phyloP scores from a whole-genome alignment of 2,888 invertebrate species.

The Galerucella nymphaeae region DNA sequence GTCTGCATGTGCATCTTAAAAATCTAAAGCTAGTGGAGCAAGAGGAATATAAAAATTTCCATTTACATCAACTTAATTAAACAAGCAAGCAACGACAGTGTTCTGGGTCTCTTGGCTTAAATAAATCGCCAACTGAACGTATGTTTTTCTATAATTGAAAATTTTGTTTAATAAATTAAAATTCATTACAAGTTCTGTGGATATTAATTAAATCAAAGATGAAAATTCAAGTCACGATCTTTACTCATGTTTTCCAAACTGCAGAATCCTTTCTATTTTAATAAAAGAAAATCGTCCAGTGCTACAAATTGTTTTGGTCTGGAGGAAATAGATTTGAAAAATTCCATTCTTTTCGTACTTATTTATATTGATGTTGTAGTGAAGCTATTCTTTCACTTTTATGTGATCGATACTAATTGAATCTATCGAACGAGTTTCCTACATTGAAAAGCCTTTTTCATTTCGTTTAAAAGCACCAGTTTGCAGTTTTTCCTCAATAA shows the following conservation, averaged over 20 bases:
- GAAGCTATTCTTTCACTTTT: conserved; percentile 10
- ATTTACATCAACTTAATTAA: too few relatives aligned
- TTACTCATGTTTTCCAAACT: neutral
- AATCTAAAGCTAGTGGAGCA: too few relatives aligned
- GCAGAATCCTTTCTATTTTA: neutral
- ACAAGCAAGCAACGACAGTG: too few relatives aligned
- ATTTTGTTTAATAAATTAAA: too few relatives aligned
- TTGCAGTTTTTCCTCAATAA: conserved; percentile 7
- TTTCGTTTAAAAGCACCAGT: conserved; percentile 6
- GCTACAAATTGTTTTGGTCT: neutral
- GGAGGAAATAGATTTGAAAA: neutral
- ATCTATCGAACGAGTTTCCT: conserved; percentile 12
- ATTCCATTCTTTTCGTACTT: neutral
- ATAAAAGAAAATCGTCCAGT: neutral
- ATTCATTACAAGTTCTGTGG: too few relatives aligned
- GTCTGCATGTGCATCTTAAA: too few relatives aligned
- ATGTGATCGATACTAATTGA: conserved; percentile 17
- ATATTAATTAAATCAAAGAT: too few relatives aligned
- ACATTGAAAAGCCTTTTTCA: neutral
- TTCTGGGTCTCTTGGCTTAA: too few relatives aligned
- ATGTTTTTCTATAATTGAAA: too few relatives aligned
- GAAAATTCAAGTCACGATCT: neutral
- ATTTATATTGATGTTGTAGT: neutral
- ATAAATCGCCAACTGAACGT: too few relatives aligned
- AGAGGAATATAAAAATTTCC: too few relatives aligned